Base-by-base conservation (phyloP, 2,113 vertebrate species). In the Sorex araneus region DNA sequence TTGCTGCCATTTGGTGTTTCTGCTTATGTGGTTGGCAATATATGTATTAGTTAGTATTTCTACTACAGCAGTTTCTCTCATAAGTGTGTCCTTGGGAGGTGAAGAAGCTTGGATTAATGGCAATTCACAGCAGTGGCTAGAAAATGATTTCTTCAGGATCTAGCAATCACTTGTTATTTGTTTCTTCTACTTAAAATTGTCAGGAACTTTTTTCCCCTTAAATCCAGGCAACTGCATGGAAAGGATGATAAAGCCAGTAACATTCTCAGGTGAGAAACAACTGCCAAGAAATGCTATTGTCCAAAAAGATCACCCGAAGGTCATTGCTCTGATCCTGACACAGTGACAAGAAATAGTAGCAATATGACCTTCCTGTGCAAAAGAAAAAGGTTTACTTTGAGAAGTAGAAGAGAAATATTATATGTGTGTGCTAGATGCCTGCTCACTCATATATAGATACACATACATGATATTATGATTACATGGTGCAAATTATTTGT, bases 271-370 rank as follows among this genome's bases (percentile, higher is more conserved):
- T 85, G 13, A 92, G 71, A 79, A 71, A 85, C 34, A 89, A 79
- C 87, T 69, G n/a, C 36, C 70, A 28, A 89, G 73, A 96, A 79
- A 43, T 15, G 21, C 63, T 74, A 79, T 71, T 93, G 88, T 92
- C 77, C 84, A 21, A 30, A 87, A 89, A 84, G 74, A 84, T 80
- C 50, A 90, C 19, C 19, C 43, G 73, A 96, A 93, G 71, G 78
- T 81, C 34, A 83, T 9, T 76, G 25, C 70, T 89, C 66, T 87
- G 19, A n/a, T 54, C 28, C 70, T 91, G 60, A 82, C 50, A 57
- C 11, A 79, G 23, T 79, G 73, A 91, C 32, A 93, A 86, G 57
- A 89, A 63, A 84, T 8, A 85, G 25, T n/a, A 73, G 28, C 25
- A 79, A 60, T 23, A 73, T 69, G 90, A 79, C 81, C 81, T 94